A percentile compares a stretch with the other conserved stretches of the same genome.
These are phyloP conservation scores for Mergus octosetaceus DNA, from an alignment of 2,797 vertebrate genomes.

Conservation along the genomic window DNA sequence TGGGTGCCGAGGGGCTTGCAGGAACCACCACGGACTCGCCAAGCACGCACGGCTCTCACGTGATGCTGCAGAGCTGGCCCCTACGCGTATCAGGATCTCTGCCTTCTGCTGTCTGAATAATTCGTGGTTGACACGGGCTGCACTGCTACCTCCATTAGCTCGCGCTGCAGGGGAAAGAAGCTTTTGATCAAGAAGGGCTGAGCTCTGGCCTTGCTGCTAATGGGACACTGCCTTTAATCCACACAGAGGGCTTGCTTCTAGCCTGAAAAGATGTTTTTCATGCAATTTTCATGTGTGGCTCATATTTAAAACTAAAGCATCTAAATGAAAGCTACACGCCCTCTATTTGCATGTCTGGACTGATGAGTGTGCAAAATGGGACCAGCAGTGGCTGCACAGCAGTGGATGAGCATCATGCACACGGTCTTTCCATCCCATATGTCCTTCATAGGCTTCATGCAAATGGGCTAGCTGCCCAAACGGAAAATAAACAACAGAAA, in stretches of 20 bases:
- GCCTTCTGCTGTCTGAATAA: not conserved
- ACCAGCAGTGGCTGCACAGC: not conserved
- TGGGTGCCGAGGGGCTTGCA: not conserved
- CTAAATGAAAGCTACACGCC: not conserved
- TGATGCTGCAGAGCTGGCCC: not conserved
- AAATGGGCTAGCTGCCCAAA: not conserved
- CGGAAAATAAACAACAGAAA: not conserved
- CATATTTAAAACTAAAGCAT: not conserved
- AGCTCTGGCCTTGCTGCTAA: not conserved
- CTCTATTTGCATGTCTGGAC: conserved; percentile 11
- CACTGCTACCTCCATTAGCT: not conserved
- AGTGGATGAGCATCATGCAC: not conserved
- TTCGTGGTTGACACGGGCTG: not conserved
- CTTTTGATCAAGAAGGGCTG: not conserved
- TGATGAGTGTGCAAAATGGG: not conserved
- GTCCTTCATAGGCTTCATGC: not conserved
- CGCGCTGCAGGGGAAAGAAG: not conserved
- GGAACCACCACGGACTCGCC: not conserved
- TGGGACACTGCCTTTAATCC: not conserved
- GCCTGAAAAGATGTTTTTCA: conserved; percentile 17
- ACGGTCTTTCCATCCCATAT: fast-evolving
- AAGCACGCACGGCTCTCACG: not conserved
- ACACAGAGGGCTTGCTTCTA: not conserved
- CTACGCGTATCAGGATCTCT: fast-evolving
- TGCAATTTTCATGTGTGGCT: not conserved